Conservation (phyloP, 2,888 invertebrate species). For the Apamea epomidion region DNA sequence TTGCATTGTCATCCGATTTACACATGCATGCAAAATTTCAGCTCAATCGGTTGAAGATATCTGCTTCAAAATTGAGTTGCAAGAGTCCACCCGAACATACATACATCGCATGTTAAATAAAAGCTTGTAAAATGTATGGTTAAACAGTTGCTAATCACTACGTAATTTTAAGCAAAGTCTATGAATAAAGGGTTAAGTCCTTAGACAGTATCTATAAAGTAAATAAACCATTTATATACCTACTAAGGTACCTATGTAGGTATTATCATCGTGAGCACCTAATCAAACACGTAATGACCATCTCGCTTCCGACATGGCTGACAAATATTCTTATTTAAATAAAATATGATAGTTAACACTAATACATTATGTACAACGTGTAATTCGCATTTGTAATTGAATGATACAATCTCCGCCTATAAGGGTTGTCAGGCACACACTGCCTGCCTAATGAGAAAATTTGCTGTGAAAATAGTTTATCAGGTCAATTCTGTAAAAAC, state of each 20-base stretch:
- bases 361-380: not conserved
- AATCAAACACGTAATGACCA: slow-evolving; percentile 25
- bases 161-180: too few species aligned
- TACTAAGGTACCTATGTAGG: not conserved
- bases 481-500: too few species aligned
- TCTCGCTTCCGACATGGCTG: slow-evolving; percentile 24
- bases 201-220: not conserved
- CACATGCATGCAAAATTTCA: too few species aligned
- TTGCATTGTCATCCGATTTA: too few species aligned
- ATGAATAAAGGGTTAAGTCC: too few species aligned
- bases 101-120: too few species aligned
- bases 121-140: too few species aligned
- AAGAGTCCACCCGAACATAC: too few species aligned
- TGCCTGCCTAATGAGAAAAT: not conserved
- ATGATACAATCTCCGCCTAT: not conserved
- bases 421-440: not conserved
- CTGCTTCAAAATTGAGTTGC: too few species aligned
- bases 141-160: too few species aligned
- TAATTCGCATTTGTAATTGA: not conserved
- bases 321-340: slow-evolving; percentile 26
- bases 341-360: slow-evolving; percentile 2
- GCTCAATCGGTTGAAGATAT: too few species aligned
- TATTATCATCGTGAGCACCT: slow-evolving; percentile 17
- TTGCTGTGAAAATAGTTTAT: too few species aligned
- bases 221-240: not conserved